Percentiles rank a stretch among this genome's conserved stretches.
These are phyloP conservation scores for Urocyon cinereoargenteus DNA, from an alignment of 2,797 vertebrate species.

Conservation along the genomic window DNA sequence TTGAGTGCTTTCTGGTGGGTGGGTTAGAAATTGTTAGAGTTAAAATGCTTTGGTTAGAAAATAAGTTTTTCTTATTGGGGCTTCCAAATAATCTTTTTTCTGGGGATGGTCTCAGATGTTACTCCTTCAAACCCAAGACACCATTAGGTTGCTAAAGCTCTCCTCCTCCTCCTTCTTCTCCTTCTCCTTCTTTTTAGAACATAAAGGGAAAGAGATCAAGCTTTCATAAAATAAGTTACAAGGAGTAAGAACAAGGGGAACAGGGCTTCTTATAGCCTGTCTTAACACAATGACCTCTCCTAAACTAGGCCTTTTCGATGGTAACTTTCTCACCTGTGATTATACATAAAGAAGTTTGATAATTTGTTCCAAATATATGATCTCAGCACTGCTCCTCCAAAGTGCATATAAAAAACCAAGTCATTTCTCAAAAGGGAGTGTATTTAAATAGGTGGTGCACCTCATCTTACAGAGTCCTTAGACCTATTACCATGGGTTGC, in stretches of 20 bases:
- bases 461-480: not conserved
- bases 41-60: constrained; percentile 62
- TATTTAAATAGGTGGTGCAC: not conserved
- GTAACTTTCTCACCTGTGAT: not conserved
- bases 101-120: not conserved
- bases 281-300: not conserved
- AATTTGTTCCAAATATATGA: not conserved
- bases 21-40: constrained; percentile 12
- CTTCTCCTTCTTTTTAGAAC: not conserved
- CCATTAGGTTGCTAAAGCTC: not conserved
- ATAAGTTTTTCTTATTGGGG: constrained; percentile 41
- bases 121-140: not conserved
- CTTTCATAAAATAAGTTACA: not conserved
- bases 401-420: not conserved
- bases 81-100: constrained; percentile 3
- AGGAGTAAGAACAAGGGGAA: not conserved
- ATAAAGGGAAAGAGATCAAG: not conserved
- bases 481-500: not conserved
- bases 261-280: not conserved
- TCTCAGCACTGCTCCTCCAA: not conserved
- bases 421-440: not conserved
- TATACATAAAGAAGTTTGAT: not conserved
- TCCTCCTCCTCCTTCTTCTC: not conserved
- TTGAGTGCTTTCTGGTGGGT: constrained; percentile 49
- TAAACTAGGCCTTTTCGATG: not conserved